These are phyloP conservation scores for Macrosoma leucophasiata DNA, from an alignment of 2,888 invertebrate species.

Conservation along the genomic window DNA sequence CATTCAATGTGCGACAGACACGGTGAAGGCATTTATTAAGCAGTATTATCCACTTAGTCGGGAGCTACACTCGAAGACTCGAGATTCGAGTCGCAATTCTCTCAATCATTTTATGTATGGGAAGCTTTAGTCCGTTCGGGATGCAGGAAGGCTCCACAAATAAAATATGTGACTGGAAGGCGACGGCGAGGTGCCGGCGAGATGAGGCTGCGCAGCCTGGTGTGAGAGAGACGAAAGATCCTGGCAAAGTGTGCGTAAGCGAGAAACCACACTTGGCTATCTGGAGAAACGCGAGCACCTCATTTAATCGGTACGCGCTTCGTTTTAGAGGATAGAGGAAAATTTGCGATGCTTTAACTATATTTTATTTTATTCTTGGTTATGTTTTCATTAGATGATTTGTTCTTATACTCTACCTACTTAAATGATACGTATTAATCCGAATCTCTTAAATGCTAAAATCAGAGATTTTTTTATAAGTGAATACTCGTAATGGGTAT, in stretches of 20 bases:
- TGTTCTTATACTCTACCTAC: too few relatives aligned
- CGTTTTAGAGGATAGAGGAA: constrained; percentile 67
- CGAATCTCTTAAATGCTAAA: too few relatives aligned
- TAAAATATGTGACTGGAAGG: constrained; percentile 75
- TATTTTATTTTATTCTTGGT: constrained; percentile 7
- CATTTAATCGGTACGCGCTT: constrained; percentile 74
- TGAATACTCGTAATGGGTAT: too few relatives aligned
- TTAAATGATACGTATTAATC: too few relatives aligned
- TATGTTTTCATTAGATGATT: background rate
- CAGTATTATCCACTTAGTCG: too few relatives aligned
- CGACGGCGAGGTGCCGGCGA: constrained; percentile 70
- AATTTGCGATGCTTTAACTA: constrained; percentile 54
- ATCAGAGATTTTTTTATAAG: too few relatives aligned
- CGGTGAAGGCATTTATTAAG: too few relatives aligned
- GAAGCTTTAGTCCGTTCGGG: constrained; percentile 60
- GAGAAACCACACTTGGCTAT: constrained; percentile 56
- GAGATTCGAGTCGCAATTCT: constrained; percentile 24
- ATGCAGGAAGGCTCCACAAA: constrained; percentile 73
- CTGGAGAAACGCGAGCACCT: constrained; percentile 74
- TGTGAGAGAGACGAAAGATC: constrained; percentile 38
- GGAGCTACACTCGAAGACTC: too few relatives aligned
- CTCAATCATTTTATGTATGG: constrained; percentile 46
- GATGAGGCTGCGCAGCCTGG: constrained; percentile 65
- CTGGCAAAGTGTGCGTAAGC: constrained; percentile 31
- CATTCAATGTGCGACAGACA: constrained; percentile 41